Base-by-base conservation (phyloP, 2,888 invertebrate species). In the Zelleria hepariella region DNA sequence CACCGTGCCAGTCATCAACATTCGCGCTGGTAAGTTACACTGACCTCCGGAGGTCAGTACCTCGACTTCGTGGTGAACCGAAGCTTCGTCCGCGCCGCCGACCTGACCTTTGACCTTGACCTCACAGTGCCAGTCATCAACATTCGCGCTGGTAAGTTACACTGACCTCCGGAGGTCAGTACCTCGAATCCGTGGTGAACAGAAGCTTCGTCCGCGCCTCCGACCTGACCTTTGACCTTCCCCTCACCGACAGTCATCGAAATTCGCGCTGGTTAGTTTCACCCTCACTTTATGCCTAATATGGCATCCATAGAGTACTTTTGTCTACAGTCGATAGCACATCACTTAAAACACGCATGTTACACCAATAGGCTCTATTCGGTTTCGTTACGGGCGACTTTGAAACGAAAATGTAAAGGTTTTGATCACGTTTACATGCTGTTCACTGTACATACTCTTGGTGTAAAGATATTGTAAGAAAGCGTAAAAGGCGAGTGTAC, bases 51-150 rank as follows among this genome's bases (percentile, higher is more conserved):
- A 42, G 4, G 32, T 15, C 32, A 15, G 32, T 42, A 42, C 15
- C 15, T 42, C 3, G 15, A 42, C 10, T 42, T 86, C 62, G 72
- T 74, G 2, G 77, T 80, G 0, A 74, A 82, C 67, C 74, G 59
- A 23, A 79, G 77, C 61, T 32, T 71, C 47, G 62, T 86, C 18
- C 27, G 71, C 55, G 66, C 80, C 0, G 26, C 63, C 0, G 69
- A 68, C 0, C 66, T 85, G 15, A 70, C 76, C 47, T 82, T 87
- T 59, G 78, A 82, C 49, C 21, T 86, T 20, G 84, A 83, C 21
- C 67, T 86, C 26, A 71, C 77, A 1, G 64, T 86, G 0, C 86
- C 85, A 1, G 60, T 54, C 0, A 25, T 86, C 0, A 65, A 71
- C 1, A 67, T 79, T 15, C 62, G 61, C 15, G 74, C 80, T 58